Base-by-base conservation (phyloP, 2,888 invertebrate genomes). In the Tenthredo distinguenda region DNA sequence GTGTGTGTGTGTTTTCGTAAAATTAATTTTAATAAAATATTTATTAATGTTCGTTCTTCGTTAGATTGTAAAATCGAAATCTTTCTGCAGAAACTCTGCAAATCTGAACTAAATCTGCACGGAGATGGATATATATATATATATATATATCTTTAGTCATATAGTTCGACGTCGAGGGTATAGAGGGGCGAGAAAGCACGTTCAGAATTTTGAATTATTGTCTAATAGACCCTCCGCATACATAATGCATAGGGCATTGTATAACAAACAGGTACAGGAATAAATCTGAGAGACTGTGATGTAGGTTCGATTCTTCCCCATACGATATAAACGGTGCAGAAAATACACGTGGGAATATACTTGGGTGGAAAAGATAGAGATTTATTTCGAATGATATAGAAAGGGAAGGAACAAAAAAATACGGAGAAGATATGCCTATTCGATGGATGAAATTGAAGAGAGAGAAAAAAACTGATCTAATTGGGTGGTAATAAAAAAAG, bases 121-220 rank as follows among this genome's bases (percentile, higher is more conserved):
- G 15, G 26, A 68, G 31, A 5, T 9, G 7, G 1, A 21, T 9
- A 62, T 21, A 21, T 62, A 62, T 9, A 62, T 21, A 62, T n/a
- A 10, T 68, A 15, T 21, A 31, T n/a, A 71, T 71, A 71, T 71
- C 26, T 37, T 7, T 37, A 7, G 15, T 37, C 40, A n/a, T 40
- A 40, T 72, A 40, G 37, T 21, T 72, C 9, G 43, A 21, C 15
- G 43, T 43, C 18, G 58, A 79, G 79, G n/a, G 62, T 43, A 76
- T 7, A 58, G 62, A 37, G 10, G 37, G 10, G 37, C 21, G 58
- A 79, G 71, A 37, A 34, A 21, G 40, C 58, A 79, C 58, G 79
- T 79, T 58, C 79, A 79, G 79, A 58, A 79, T 79, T 79, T 79
- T 79, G 58, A 79, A 79, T 79, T 79, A 79, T 79, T 79, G 79